phyloP scores from a whole-genome alignment of 2,797 vertebrate species.

The Danio tinwini region DNA sequence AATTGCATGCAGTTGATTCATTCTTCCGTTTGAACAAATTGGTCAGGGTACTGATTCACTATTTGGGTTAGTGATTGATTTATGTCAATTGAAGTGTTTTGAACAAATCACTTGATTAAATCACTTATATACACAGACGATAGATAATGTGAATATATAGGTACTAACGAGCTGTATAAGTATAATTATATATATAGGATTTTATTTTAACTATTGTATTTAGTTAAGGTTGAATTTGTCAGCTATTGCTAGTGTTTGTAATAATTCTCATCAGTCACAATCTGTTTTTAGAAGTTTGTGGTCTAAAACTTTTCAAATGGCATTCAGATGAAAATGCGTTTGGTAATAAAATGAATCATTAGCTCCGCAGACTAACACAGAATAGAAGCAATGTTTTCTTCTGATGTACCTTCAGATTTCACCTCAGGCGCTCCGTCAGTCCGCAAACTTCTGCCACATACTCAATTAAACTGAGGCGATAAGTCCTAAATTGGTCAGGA shows the following conservation, averaged over 20 bases:
- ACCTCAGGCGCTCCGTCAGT: slow-evolving; percentile 28
- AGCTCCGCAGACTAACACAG: slow-evolving; percentile 13
- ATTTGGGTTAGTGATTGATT: too few species aligned
- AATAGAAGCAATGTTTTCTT: slow-evolving; percentile 41
- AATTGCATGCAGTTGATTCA: too few species aligned
- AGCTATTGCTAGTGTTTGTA: not conserved
- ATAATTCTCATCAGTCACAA: not conserved
- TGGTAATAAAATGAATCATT: slow-evolving; percentile 18
- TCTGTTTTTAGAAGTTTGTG: slow-evolving; percentile 11
- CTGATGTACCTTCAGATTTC: slow-evolving; percentile 37
- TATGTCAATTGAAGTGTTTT: not conserved
- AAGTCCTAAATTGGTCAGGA: slow-evolving; percentile 50
- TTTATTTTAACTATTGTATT: not conserved
- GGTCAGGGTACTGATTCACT: too few species aligned
- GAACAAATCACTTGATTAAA: not conserved
- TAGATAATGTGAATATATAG: too few species aligned
- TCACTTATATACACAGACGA: not conserved
- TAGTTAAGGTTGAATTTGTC: not conserved
- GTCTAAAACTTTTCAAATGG: not conserved
- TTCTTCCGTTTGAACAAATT: not conserved
- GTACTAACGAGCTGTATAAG: too few species aligned
- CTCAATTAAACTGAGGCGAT: slow-evolving; percentile 46
- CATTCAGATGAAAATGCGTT: slow-evolving; percentile 12
- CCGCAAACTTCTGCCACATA: slow-evolving; percentile 29
- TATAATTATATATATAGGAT: not conserved